Percentiles rank a stretch among this genome's conserved stretches.
phyloP scores from a whole-genome alignment of 2,113 vertebrate species.

The Nerophis ophidion region DNA sequence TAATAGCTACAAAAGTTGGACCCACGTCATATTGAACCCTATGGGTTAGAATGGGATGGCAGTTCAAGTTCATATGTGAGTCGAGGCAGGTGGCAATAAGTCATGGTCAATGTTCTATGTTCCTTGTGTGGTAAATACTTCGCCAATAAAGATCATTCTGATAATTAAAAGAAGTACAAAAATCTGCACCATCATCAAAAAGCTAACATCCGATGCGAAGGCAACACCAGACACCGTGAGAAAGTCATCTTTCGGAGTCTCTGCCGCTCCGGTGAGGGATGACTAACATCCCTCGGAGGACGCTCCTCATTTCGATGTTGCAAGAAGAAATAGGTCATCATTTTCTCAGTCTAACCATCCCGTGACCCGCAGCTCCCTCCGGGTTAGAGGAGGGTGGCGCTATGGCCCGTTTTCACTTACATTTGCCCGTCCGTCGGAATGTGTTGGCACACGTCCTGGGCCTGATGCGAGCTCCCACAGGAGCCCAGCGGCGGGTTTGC shows the following conservation, averaged over 20 bases:
- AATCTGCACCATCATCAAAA: no score
- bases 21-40: no score
- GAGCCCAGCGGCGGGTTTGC: neutral
- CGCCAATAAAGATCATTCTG: no score
- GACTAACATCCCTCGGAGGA: neutral
- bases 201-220: neutral
- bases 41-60: no score
- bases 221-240: neutral
- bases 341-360: constrained; percentile 6
- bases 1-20: no score
- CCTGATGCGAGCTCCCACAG: neutral
- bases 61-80: no score
- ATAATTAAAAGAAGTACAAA: no score
- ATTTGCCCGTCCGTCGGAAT: neutral
- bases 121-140: no score
- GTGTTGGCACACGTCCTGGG: neutral
- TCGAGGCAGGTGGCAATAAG: no score
- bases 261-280: constrained; percentile 1
- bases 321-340: constrained; percentile 4
- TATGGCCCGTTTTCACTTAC: neutral
- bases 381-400: neutral
- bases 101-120: no score
- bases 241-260: neutral
- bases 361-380: neutral
- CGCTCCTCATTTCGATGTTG: neutral